Evolutionary conservation across 1,140 invertebrate genomes (phyloP).

Genomic region (Drosophila asahinai): DNA sequence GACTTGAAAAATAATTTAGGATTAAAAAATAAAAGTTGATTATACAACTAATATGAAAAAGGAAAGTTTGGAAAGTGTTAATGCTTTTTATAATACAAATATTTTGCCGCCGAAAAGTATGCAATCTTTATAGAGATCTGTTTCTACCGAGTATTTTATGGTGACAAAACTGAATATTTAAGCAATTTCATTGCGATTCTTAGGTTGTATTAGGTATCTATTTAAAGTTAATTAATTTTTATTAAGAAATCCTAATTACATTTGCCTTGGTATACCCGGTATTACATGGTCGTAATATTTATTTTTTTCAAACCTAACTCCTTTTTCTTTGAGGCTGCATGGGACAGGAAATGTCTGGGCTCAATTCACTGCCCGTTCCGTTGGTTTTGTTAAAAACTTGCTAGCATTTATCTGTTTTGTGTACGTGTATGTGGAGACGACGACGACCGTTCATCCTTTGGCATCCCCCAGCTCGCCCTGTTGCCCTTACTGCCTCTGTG

Average conservation of each 20-base stretch:
- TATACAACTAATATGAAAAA: too few species aligned
- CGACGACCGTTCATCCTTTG: conserved; percentile 9
- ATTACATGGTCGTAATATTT: background rate
- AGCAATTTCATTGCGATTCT: too few species aligned
- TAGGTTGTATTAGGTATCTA: background rate
- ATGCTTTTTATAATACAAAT: background rate
- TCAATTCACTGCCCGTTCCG: conserved; percentile 61
- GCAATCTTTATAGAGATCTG: background rate
- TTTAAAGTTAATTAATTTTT: background rate
- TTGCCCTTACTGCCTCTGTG: conserved; percentile 21
- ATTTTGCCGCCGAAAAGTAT: background rate
- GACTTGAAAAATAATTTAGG: background rate
- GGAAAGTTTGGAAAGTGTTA: too few species aligned
- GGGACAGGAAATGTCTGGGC: conserved; percentile 37
- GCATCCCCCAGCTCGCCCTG: conserved; percentile 18
- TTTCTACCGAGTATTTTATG: background rate
- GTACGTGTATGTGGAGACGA: conserved; percentile 37
- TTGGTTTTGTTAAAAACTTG: conserved; percentile 76
- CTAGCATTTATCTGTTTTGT: conserved; percentile 80
- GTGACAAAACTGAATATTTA: background rate
- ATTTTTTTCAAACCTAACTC: background rate
- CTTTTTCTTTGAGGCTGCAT: conserved; percentile 17
- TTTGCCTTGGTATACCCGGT: background rate
- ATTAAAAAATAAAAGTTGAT: background rate
- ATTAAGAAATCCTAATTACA: conserved; percentile 12